Evolutionary conservation across 1,140 invertebrate genomes (phyloP).

Genomic region (Cydia amplana): DNA sequence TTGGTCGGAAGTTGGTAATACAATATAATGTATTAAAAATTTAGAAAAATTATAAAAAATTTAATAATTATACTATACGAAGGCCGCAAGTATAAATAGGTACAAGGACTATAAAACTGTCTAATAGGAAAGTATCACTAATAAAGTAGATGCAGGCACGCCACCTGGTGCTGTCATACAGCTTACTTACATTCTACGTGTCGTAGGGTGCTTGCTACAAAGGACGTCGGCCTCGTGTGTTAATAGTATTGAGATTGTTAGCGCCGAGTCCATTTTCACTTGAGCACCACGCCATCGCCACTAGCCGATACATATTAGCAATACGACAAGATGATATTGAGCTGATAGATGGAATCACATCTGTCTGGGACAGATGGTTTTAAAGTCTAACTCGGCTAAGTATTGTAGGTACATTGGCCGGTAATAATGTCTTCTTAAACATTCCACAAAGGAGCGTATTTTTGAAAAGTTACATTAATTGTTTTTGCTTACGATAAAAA

Average conservation of each 20-base stretch:
- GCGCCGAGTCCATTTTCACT: too few relatives aligned
- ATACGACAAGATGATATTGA: background rate
- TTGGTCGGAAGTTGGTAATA: slow-evolving; percentile 68
- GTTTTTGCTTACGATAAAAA: slow-evolving; percentile 64
- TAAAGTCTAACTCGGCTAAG: slow-evolving; percentile 32
- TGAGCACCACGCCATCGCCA: too few relatives aligned
- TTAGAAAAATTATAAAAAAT: slow-evolving; percentile 52
- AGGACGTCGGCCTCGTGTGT: too few relatives aligned
- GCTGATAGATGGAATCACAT: background rate
- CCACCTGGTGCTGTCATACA: background rate
- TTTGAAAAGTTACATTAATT: slow-evolving; percentile 43
- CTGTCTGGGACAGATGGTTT: background rate
- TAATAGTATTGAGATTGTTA: too few relatives aligned
- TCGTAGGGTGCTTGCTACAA: background rate
- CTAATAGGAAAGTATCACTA: slow-evolving; percentile 66
- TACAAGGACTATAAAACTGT: slow-evolving; percentile 58
- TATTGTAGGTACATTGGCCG: slow-evolving; percentile 32
- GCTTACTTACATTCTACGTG: background rate
- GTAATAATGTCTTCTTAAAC: slow-evolving; percentile 39
- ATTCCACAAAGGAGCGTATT: slow-evolving; percentile 45
- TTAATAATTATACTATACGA: slow-evolving; percentile 59
- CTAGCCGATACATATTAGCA: background rate
- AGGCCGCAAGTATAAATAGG: slow-evolving; percentile 73
- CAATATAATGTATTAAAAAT: slow-evolving; percentile 50
- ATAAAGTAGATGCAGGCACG: background rate